These are phyloP conservation scores for Argopecten irradians DNA, from an alignment of 1,140 invertebrate species.

Conservation along the genomic window DNA sequence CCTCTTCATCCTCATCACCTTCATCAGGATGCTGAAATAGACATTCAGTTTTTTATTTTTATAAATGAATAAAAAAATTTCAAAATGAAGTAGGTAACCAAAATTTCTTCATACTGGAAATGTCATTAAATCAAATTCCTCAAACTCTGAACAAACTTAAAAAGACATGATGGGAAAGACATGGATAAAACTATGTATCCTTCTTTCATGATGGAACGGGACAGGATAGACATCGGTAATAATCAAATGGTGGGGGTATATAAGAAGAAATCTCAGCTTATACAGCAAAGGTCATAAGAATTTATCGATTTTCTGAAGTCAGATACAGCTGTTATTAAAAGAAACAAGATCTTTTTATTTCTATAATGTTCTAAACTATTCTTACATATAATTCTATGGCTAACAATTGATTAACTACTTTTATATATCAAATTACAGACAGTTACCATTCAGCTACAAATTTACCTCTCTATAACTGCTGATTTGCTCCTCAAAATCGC, in stretches of 20 bases:
- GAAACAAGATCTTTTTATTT: no score
- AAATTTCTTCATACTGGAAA: background rate
- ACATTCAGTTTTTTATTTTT: constrained; percentile 27
- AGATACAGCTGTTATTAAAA: no score
- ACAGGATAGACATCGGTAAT: no score
- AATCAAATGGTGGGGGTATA: no score
- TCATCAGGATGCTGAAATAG: constrained; percentile 85
- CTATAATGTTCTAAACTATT: background rate
- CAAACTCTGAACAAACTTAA: background rate
- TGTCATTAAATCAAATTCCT: no score
- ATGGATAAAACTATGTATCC: background rate
- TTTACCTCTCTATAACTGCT: constrained; percentile 86
- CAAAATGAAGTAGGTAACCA: background rate
- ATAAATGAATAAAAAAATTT: background rate
- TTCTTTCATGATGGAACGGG: background rate
- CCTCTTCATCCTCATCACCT: constrained; percentile 81
- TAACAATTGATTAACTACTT: constrained; percentile 19
- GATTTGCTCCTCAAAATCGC: constrained; percentile 93
- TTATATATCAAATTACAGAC: background rate
- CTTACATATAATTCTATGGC: background rate
- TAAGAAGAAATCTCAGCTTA: no score
- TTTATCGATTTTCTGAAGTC: no score
- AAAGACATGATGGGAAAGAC: background rate
- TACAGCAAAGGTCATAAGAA: no score
- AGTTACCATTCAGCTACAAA: background rate